Percentiles rank a stretch among this genome's conserved stretches.
phyloP scores from a whole-genome alignment of 2,113 vertebrate species.

The Aphyosemion australe region DNA sequence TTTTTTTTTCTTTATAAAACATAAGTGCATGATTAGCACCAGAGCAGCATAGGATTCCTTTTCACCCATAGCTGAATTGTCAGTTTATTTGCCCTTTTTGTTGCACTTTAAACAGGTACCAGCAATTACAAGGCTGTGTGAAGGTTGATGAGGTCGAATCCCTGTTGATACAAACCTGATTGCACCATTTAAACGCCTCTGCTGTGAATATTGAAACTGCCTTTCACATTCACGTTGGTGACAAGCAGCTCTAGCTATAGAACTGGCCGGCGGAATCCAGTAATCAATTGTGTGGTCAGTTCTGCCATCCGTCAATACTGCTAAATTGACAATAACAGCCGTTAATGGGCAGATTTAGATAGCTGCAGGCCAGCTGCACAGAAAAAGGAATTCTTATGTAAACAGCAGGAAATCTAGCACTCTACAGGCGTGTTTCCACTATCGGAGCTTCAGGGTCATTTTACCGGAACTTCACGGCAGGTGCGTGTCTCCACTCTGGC shows the following conservation, averaged over 20 bases:
- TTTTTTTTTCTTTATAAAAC: neutral
- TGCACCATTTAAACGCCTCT: neutral
- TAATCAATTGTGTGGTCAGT: constrained; percentile 28
- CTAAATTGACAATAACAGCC: constrained; percentile 37
- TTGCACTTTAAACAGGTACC: too few relatives aligned
- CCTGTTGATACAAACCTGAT: neutral
- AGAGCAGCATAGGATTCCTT: neutral
- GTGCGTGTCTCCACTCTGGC: too few relatives aligned
- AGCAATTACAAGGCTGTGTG: constrained; percentile 13
- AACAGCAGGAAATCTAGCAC: constrained; percentile 1
- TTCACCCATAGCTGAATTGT: constrained; percentile 21
- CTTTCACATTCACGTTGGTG: neutral
- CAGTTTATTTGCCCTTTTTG: constrained; percentile 26
- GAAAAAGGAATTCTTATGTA: constrained; percentile 42
- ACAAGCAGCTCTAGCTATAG: neutral
- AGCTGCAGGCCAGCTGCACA: neutral
- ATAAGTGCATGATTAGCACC: neutral
- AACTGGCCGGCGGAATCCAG: neutral
- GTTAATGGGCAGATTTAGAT: constrained; percentile 39
- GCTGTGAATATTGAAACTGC: constrained; percentile 2
- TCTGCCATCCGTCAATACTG: constrained; percentile 42
- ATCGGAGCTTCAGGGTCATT: too few relatives aligned
- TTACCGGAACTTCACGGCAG: too few relatives aligned
- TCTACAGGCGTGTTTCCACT: too few relatives aligned
- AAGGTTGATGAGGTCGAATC: constrained; percentile 29